These are phyloP conservation scores for Aphaenogaster rudis DNA, from an alignment of 1,140 invertebrate genomes.

Conservation along the genomic window DNA sequence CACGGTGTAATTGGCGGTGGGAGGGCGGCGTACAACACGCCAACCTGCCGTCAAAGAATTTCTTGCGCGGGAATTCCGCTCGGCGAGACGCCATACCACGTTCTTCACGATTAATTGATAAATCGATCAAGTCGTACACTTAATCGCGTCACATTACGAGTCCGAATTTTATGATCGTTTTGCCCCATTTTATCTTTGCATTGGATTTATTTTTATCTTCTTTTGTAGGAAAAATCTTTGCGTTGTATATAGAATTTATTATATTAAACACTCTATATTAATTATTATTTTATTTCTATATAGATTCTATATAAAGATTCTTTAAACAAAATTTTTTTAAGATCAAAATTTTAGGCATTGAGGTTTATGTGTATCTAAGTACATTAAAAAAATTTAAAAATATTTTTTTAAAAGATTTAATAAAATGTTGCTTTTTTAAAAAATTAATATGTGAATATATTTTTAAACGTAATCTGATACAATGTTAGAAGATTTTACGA, in stretches of 20 bases:
- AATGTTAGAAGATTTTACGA: slow-evolving; percentile 3
- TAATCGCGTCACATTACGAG: slow-evolving; percentile 26
- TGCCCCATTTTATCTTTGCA: background rate
- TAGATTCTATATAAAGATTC: background rate
- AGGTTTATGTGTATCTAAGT: background rate
- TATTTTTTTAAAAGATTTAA: background rate
- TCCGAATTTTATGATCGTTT: slow-evolving; percentile 22
- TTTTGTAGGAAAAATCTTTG: background rate
- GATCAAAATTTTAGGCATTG: no score
- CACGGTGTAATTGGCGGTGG: slow-evolving; percentile 82
- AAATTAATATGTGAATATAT: background rate
- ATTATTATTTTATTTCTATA: background rate
- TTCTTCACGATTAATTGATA: slow-evolving; percentile 54
- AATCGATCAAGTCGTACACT: slow-evolving; percentile 43
- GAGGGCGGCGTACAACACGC: slow-evolving; percentile 51
- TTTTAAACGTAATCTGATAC: slow-evolving; percentile 4
- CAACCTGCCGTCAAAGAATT: slow-evolving; percentile 56
- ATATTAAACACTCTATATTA: background rate
- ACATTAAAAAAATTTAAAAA: background rate
- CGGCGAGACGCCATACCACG: slow-evolving; percentile 16
- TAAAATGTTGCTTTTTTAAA: background rate
- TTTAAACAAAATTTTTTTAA: background rate
- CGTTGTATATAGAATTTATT: background rate
- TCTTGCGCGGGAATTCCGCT: slow-evolving; percentile 32
- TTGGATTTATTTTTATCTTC: background rate